Percentiles rank a stretch among this genome's conserved stretches.
Conservation (phyloP, 2,888 invertebrate genomes). For the Folsomia candida region DNA sequence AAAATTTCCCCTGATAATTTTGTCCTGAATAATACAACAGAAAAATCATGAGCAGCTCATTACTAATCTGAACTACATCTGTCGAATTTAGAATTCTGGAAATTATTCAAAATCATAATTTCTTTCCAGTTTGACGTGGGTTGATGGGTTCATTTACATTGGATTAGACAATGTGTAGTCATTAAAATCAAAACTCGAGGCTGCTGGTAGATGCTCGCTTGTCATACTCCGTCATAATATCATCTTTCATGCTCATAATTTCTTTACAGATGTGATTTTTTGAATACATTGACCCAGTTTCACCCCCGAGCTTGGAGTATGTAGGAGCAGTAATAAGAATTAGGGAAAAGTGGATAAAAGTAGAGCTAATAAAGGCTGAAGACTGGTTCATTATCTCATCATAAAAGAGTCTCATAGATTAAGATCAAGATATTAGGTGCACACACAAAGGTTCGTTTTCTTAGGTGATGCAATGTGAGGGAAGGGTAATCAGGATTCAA, state of each 20-base stretch:
- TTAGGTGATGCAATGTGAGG: not conserved
- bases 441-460: not conserved
- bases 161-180: not conserved
- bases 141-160: conserved; percentile 21
- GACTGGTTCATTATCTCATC: conserved; percentile 14
- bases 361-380: not conserved
- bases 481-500: not conserved
- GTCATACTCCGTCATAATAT: conserved; percentile 11
- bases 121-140: not conserved
- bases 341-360: not conserved
- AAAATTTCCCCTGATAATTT: not conserved
- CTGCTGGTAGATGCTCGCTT: conserved; percentile 14
- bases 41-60: not conserved
- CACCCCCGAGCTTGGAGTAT: not conserved
- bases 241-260: conserved; percentile 8
- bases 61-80: conserved; percentile 5
- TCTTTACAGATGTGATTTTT: conserved; percentile 8
- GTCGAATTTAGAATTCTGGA: conserved; percentile 5
- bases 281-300: conserved; percentile 14
- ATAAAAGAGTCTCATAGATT: conserved; percentile 9
- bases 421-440: not conserved
- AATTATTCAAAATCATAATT: not conserved
- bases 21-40: conserved; percentile 9
- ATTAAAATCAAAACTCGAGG: not conserved
- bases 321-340: not conserved